These are phyloP conservation scores for Nesoenas mayeri DNA, from an alignment of 2,113 vertebrate species.

Conservation along the genomic window DNA sequence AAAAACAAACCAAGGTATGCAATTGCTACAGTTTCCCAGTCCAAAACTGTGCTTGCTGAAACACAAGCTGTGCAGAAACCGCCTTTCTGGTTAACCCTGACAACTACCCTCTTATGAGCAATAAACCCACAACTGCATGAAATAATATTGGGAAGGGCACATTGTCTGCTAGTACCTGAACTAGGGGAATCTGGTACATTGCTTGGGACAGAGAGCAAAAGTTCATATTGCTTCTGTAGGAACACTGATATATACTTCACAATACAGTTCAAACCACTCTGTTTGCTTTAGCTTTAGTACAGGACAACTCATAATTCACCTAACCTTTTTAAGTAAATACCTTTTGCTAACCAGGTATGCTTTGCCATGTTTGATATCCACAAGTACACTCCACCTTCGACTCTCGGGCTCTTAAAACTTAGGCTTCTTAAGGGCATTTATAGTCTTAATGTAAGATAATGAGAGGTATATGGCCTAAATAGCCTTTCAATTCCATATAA, in stretches of 20 bases:
- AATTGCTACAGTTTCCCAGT: not conserved
- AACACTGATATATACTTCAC: not conserved
- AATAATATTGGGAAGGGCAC: not conserved
- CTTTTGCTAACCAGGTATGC: not conserved
- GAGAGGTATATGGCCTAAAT: not conserved
- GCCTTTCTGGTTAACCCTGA: not conserved
- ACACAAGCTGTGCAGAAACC: not conserved
- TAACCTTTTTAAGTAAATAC: not conserved
- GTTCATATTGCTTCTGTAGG: not conserved
- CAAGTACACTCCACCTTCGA: not conserved
- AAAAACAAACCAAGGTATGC: not conserved
- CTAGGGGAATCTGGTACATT: not conserved
- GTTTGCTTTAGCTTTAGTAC: not conserved
- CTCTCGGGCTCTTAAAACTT: not conserved
- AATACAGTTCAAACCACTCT: not conserved
- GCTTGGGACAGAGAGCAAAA: not conserved
- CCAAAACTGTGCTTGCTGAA: not conserved
- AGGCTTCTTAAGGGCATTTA: not conserved
- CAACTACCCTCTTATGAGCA: not conserved
- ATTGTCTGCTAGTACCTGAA: not conserved
- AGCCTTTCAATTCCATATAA: not conserved
- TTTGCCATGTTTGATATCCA: not conserved
- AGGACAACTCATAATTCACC: not conserved
- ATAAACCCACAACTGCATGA: not conserved
- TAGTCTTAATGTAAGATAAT: not conserved